Evolutionary conservation across 2,888 invertebrate genomes (phyloP).

Genomic region (Globia sparganii): DNA sequence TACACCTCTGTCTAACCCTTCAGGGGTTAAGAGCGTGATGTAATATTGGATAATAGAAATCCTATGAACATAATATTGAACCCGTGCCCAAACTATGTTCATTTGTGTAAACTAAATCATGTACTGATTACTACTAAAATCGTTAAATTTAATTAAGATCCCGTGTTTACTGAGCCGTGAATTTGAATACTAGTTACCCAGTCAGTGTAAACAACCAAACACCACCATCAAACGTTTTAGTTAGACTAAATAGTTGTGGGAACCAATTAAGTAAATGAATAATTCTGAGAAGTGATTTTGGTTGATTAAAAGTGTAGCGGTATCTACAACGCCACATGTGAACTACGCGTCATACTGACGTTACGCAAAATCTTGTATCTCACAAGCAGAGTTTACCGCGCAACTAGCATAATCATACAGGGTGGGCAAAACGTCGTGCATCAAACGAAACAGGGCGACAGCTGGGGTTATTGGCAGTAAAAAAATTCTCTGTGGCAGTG

Average conservation of each 20-base stretch:
- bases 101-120: conserved; percentile 4
- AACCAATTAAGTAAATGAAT: conserved; percentile 6
- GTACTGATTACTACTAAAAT: conserved; percentile 16
- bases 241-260: not conserved
- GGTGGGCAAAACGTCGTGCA: too few relatives aligned
- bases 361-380: too few relatives aligned
- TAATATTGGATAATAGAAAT: not conserved
- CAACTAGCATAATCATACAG: too few relatives aligned
- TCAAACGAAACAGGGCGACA: too few relatives aligned
- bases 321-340: too few relatives aligned
- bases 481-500: too few relatives aligned
- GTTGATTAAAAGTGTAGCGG: too few relatives aligned
- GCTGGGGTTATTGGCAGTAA: too few relatives aligned
- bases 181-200: conserved; percentile 20
- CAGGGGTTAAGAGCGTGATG: too few relatives aligned
- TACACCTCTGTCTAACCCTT: too few relatives aligned
- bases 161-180: conserved; percentile 19
- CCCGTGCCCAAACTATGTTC: not conserved
- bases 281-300: not conserved
- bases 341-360: too few relatives aligned
- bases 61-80: not conserved
- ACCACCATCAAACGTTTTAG: conserved; percentile 6
- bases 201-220: not conserved
- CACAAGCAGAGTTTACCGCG: too few relatives aligned
- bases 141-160: conserved; percentile 18